A percentile compares a stretch with the other conserved stretches of the same genome.
Conservation (phyloP, 1,140 invertebrate genomes). For the Solen grandis region DNA sequence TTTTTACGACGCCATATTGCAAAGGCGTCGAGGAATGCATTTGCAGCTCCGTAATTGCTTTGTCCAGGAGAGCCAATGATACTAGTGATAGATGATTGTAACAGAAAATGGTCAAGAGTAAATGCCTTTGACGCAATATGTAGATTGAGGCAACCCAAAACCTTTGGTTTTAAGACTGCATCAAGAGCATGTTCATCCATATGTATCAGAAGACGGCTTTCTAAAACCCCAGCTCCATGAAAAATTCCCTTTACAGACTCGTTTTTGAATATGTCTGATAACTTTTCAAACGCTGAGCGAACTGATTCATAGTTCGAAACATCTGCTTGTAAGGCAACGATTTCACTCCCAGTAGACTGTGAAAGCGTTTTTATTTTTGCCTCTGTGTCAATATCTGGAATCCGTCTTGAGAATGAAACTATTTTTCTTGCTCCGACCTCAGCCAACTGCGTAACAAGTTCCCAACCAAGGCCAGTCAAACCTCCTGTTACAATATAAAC, state of each 20-base stretch:
- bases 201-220: conserved; percentile 14
- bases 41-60: conserved; percentile 57
- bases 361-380: neutral
- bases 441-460: conserved; percentile 7
- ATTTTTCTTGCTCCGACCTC: conserved; percentile 27
- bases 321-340: conserved; percentile 23
- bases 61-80: conserved; percentile 54
- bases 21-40: conserved; percentile 55
- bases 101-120: conserved; percentile 56
- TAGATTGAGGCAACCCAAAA: conserved; percentile 42
- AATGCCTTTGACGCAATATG: conserved; percentile 27
- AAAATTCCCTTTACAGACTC: conserved; percentile 43
- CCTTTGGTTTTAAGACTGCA: conserved; percentile 44
- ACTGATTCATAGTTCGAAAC: conserved; percentile 32
- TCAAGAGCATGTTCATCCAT: conserved; percentile 22
- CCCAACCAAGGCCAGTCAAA: conserved; percentile 42
- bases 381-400: neutral
- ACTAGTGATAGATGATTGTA: conserved; percentile 55
- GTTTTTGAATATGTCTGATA: neutral
- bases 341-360: neutral
- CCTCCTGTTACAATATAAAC: conserved; percentile 45
- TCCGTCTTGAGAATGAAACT: neutral
- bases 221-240: conserved; percentile 49
- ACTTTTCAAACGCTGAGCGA: neutral
- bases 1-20: conserved; percentile 39